phyloP scores from a whole-genome alignment of 2,888 invertebrate genomes.

The Pterostichus madidus region DNA sequence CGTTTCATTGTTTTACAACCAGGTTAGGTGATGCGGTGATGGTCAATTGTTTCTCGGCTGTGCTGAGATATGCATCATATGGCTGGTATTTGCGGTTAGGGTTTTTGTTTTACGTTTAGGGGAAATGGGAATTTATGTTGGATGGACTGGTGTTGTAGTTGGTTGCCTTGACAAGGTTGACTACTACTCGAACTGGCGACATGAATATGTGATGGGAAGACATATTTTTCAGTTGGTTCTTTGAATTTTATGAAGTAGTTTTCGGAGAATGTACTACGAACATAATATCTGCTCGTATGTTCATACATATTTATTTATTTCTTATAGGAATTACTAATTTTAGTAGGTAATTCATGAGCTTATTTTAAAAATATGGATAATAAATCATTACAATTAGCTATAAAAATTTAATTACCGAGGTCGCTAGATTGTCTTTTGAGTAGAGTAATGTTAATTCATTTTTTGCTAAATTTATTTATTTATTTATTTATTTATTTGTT shows the following conservation, averaged over 20 bases:
- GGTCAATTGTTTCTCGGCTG: not conserved
- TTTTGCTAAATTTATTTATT: too few relatives aligned
- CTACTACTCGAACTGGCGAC: not conserved
- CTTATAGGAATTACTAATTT: too few relatives aligned
- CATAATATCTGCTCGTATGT: too few relatives aligned
- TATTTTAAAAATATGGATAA: too few relatives aligned
- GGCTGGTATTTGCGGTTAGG: slow-evolving; percentile 12
- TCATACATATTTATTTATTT: too few relatives aligned
- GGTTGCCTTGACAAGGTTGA: slow-evolving; percentile 10
- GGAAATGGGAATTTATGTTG: not conserved
- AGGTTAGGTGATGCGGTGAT: slow-evolving; percentile 23
- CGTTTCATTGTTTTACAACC: slow-evolving; percentile 49
- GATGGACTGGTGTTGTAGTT: not conserved
- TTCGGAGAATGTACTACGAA: not conserved
- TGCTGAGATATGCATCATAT: not conserved
- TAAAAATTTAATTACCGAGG: not conserved
- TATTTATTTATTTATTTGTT: too few relatives aligned
- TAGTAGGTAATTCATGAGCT: too few relatives aligned
- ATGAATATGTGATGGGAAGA: not conserved
- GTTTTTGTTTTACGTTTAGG: slow-evolving; percentile 15
- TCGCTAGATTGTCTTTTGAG: not conserved
- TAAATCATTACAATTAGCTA: not conserved
- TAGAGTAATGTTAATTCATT: too few relatives aligned
- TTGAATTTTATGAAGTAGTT: slow-evolving; percentile 11
- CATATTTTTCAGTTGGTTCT: not conserved